Evolutionary conservation across 2,113 vertebrate species (phyloP).

Genomic region (Aegotheles bennettii): DNA sequence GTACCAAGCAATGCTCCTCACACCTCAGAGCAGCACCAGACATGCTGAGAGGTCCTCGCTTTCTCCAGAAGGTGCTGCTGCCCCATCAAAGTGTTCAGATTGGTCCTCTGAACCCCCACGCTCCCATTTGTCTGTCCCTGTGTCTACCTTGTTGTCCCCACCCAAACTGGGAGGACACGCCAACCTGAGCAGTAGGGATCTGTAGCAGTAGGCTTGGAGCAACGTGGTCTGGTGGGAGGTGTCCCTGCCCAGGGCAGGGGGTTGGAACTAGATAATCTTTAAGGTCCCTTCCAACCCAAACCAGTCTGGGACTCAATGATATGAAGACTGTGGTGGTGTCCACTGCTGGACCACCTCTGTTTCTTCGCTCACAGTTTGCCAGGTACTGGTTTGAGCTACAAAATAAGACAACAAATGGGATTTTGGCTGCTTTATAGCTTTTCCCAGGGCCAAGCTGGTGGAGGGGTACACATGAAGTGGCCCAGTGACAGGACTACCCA

Average conservation of each 20-base stretch:
- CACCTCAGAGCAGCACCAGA: rapidly evolving
- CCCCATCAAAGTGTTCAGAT: background rate
- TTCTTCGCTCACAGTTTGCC: background rate
- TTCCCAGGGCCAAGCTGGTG: background rate
- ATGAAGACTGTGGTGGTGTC: background rate
- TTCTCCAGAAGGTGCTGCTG: background rate
- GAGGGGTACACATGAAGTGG: no score
- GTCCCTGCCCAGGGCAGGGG: no score
- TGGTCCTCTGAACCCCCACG: background rate
- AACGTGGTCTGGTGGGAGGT: no score
- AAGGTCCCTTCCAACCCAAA: no score
- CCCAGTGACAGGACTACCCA: no score
- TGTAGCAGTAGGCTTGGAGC: no score
- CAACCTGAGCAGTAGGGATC: background rate
- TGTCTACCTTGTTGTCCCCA: background rate
- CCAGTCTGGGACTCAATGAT: no score
- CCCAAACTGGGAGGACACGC: rapidly evolving
- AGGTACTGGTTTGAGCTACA: background rate
- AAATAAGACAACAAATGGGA: background rate
- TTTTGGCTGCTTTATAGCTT: background rate
- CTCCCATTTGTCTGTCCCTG: background rate
- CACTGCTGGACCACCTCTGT: background rate
- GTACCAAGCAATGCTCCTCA: rapidly evolving
- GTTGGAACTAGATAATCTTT: no score
- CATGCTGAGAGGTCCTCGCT: background rate